These are phyloP conservation scores for Drosophila anomalata DNA, from an alignment of 2,888 invertebrate genomes.

Conservation along the genomic window DNA sequence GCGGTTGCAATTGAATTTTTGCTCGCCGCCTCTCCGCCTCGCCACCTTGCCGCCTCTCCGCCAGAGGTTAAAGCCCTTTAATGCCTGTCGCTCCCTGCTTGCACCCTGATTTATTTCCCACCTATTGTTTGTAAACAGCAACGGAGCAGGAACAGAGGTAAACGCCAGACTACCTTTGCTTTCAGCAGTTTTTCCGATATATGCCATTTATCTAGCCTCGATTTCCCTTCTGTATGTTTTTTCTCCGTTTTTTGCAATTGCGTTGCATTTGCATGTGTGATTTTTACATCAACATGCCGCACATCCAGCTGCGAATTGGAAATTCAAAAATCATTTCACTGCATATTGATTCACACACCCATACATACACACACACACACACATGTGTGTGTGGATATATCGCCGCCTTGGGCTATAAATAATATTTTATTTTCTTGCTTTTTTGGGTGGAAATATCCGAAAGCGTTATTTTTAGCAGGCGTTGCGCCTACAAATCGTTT, in stretches of 20 bases:
- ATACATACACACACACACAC: not conserved
- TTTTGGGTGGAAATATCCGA: constrained; percentile 69
- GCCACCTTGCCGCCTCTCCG: constrained; percentile 39
- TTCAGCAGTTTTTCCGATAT: constrained; percentile 28
- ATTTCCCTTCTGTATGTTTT: constrained; percentile 7
- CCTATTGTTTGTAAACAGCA: constrained; percentile 40
- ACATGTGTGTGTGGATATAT: not conserved
- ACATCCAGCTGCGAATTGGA: constrained; percentile 32
- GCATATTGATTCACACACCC: constrained; percentile 58
- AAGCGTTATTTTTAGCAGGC: constrained; percentile 70
- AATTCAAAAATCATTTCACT: constrained; percentile 53
- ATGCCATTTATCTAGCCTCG: constrained; percentile 52
- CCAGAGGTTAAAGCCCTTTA: constrained; percentile 41
- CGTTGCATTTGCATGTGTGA: constrained; percentile 47
- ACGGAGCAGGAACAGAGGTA: constrained; percentile 14
- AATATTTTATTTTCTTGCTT: constrained; percentile 72
- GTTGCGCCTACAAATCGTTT: constrained; percentile 68
- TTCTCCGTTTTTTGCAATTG: constrained; percentile 1
- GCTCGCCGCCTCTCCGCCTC: constrained; percentile 33
- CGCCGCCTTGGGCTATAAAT: constrained; percentile 65
- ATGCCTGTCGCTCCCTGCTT: constrained; percentile 25
- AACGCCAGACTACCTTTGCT: constrained; percentile 36
- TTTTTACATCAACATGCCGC: constrained; percentile 56
- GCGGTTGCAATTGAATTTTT: constrained; percentile 48
- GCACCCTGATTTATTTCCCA: constrained; percentile 12